phyloP scores from a whole-genome alignment of 2,888 invertebrate species.

The Sarcophaga carnaria region DNA sequence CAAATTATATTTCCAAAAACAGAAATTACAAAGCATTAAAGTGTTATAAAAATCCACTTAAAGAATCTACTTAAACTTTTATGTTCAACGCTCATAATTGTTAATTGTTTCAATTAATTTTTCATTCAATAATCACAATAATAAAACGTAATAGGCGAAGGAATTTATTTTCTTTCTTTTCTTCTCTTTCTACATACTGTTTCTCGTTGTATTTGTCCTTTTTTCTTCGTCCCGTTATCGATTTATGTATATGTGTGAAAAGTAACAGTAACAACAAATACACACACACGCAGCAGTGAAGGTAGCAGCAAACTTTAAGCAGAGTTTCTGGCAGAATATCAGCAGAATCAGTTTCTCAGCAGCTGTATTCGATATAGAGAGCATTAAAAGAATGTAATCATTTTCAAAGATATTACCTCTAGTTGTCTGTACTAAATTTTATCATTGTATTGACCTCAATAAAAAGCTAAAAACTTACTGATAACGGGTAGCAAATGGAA shows the following conservation, averaged over 20 bases:
- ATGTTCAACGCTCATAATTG: not conserved
- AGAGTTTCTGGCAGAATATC: too few species aligned
- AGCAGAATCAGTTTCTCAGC: constrained; percentile 20
- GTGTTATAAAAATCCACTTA: too few species aligned
- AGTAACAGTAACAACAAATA: constrained; percentile 53
- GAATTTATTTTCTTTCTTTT: constrained; percentile 10
- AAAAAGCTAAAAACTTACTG: too few species aligned
- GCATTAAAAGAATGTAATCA: constrained; percentile 14
- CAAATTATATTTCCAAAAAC: constrained; percentile 12
- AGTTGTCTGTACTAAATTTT: too few species aligned
- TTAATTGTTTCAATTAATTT: constrained; percentile 38
- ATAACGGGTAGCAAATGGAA: too few species aligned
- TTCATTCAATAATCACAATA: constrained; percentile 45
- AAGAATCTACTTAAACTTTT: not conserved
- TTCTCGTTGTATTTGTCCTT: constrained; percentile 21
- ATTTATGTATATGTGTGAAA: constrained; percentile 61
- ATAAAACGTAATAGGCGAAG: constrained; percentile 56
- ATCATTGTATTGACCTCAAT: too few species aligned
- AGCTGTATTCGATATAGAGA: constrained; percentile 2
- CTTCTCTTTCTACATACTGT: constrained; percentile 3
- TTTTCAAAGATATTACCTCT: too few species aligned
- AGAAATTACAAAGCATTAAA: too few species aligned
- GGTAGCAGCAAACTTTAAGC: not conserved
- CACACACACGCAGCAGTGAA: constrained; percentile 16
- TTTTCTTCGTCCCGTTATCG: constrained; percentile 45